Percentiles rank a stretch among this genome's conserved stretches.
Conservation (phyloP, 1,140 invertebrate genomes). For the Dreissena rostriformis region DNA sequence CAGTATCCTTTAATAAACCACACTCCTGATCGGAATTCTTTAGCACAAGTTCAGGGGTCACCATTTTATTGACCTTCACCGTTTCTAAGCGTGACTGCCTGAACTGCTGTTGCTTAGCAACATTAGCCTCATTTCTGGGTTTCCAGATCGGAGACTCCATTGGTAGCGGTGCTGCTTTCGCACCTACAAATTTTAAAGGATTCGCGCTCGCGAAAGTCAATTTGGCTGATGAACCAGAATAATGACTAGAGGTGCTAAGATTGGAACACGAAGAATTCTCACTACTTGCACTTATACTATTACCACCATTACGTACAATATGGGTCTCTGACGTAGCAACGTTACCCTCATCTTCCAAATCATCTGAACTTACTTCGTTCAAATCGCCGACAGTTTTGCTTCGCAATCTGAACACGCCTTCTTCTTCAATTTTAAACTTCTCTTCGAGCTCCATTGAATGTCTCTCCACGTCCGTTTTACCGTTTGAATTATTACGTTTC, state of each 20-base stretch:
- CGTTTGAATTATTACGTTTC: slow-evolving; percentile 80
- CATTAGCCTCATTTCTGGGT: slow-evolving; percentile 84
- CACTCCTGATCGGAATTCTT: slow-evolving; percentile 49
- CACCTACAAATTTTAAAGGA: slow-evolving; percentile 89
- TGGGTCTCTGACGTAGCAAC: slow-evolving; percentile 81
- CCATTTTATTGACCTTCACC: slow-evolving; percentile 23
- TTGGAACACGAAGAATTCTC: slow-evolving; percentile 91
- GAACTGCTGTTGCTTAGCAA: slow-evolving; percentile 76
- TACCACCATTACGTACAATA: slow-evolving; percentile 79
- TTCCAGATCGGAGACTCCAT: slow-evolving; percentile 94
- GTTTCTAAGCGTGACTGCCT: slow-evolving; percentile 32
- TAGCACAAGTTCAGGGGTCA: slow-evolving; percentile 35
- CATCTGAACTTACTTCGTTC: slow-evolving; percentile 88
- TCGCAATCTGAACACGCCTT: slow-evolving; percentile 90
- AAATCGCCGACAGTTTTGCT: slow-evolving; percentile 94
- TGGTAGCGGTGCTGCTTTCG: slow-evolving; percentile 80
- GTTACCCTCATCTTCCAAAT: slow-evolving; percentile 88
- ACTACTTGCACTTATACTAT: slow-evolving; percentile 81
- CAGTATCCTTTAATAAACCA: slow-evolving; percentile 47
- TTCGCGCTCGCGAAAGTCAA: slow-evolving; percentile 96
- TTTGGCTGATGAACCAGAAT: slow-evolving; percentile 89
- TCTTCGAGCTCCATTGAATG: slow-evolving; percentile 93
- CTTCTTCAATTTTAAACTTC: slow-evolving; percentile 70
- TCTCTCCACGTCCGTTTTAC: slow-evolving; percentile 85
- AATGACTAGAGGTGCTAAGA: slow-evolving; percentile 90